These are phyloP conservation scores for Pipa parva DNA, from an alignment of 2,113 vertebrate species.

Conservation along the genomic window DNA sequence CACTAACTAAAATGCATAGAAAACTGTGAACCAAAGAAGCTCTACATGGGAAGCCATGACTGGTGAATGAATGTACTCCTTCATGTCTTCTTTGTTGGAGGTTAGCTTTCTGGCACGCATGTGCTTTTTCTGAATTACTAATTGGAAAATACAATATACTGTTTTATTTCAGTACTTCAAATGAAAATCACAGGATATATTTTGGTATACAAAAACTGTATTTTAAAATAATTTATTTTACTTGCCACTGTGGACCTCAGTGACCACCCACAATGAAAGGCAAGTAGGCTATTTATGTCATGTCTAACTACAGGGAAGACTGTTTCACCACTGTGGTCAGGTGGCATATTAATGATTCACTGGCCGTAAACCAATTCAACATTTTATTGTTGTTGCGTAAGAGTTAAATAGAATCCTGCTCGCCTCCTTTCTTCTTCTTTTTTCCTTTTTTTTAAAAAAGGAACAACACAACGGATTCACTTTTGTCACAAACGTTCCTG, in stretches of 20 bases:
- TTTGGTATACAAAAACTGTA: constrained; percentile 30
- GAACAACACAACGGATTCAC: too few species aligned
- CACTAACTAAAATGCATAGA: constrained; percentile 27
- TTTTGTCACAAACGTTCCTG: too few species aligned
- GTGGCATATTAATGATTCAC: constrained; percentile 12
- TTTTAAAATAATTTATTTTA: constrained; percentile 23
- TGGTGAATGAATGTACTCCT: constrained; percentile 38
- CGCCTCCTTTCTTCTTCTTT: too few species aligned
- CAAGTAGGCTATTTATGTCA: constrained; percentile 30
- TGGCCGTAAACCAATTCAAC: neutral
- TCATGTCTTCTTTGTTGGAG: constrained; percentile 38
- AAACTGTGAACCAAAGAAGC: constrained; percentile 33
- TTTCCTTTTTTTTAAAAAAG: too few species aligned
- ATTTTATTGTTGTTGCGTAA: too few species aligned
- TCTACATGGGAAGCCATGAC: constrained; percentile 31
- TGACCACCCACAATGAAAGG: constrained; percentile 37
- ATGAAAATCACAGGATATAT: constrained; percentile 35
- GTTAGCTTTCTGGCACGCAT: constrained; percentile 28
- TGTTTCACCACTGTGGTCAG: constrained; percentile 16
- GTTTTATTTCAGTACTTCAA: constrained; percentile 38
- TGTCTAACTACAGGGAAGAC: constrained; percentile 24
- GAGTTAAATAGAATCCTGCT: too few species aligned
- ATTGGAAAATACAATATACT: constrained; percentile 39
- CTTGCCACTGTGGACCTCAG: constrained; percentile 11
- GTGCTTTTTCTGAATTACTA: constrained; percentile 39